A percentile compares a stretch with the other conserved stretches of the same genome.
Evolutionary conservation across 2,113 vertebrate genomes (phyloP).

Genomic region (Hemiscyllium ocellatum): DNA sequence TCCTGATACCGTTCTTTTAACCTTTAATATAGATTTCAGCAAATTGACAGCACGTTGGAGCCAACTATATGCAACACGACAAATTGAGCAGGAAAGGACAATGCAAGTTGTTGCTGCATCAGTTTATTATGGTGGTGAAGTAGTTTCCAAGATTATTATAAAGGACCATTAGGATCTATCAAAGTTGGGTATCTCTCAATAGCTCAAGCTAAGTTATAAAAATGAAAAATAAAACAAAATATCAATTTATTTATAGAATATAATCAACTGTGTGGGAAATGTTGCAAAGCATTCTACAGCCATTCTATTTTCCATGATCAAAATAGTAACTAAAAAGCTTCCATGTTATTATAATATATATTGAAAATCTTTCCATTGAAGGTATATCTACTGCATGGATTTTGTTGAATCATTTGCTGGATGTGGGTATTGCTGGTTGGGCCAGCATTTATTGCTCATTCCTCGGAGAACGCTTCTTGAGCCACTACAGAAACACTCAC

Average conservation of each 20-base stretch:
- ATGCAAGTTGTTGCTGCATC: background rate
- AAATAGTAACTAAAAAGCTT: background rate
- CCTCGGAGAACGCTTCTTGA: too few relatives aligned
- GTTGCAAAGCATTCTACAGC: background rate
- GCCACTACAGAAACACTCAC: too few relatives aligned
- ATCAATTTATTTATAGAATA: background rate
- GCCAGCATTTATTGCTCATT: too few relatives aligned
- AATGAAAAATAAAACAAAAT: background rate
- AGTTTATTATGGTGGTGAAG: background rate
- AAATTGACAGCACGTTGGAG: background rate
- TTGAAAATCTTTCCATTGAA: background rate
- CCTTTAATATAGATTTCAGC: background rate
- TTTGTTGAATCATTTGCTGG: too few relatives aligned
- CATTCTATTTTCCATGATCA: background rate
- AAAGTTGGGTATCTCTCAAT: background rate
- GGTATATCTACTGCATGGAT: background rate
- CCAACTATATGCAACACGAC: background rate
- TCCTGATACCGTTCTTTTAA: background rate
- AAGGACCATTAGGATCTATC: background rate
- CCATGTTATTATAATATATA: background rate
- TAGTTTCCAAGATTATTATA: background rate
- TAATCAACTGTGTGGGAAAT: background rate
- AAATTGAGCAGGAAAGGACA: background rate
- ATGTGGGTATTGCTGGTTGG: too few relatives aligned
- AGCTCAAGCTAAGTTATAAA: background rate